Percentiles rank a stretch among this genome's conserved stretches.
These are phyloP conservation scores for Paguma larvata DNA, from an alignment of 2,797 vertebrate genomes.

Conservation along the genomic window DNA sequence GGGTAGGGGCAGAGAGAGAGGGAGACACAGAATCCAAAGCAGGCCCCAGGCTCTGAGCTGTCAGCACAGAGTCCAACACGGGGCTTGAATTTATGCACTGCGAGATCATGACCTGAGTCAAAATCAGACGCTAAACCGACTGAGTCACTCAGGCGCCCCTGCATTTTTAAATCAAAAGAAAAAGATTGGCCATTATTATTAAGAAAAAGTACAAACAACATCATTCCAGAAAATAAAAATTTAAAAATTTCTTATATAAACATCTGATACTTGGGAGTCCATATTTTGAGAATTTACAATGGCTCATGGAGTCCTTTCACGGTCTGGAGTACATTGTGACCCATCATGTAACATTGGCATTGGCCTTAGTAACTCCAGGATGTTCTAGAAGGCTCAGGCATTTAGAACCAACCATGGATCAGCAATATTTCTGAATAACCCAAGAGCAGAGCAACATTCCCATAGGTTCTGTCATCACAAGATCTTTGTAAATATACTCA, in stretches of 20 bases:
- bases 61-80: not conserved
- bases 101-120: not conserved
- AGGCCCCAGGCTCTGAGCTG: not conserved
- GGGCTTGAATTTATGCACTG: not conserved
- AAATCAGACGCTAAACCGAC: not conserved
- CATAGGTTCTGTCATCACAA: not conserved
- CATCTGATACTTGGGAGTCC: no score
- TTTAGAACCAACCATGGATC: not conserved
- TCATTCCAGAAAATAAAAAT: not conserved
- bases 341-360: accelerated
- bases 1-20: not conserved
- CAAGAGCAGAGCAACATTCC: not conserved
- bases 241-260: not conserved
- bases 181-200: not conserved
- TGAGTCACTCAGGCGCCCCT: not conserved
- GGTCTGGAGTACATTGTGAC: not conserved
- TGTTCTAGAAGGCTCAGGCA: not conserved
- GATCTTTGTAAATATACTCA: not conserved
- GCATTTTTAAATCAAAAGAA: not conserved
- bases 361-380: not conserved
- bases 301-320: not conserved
- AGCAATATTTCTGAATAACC: not conserved
- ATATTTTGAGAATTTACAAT: not conserved
- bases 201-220: not conserved
- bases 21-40: not conserved